Evolutionary conservation across 2,113 vertebrate genomes (phyloP), one percentile per base, ranked within the genome.

Genomic region (Chaetodon trifascialis): DNA sequence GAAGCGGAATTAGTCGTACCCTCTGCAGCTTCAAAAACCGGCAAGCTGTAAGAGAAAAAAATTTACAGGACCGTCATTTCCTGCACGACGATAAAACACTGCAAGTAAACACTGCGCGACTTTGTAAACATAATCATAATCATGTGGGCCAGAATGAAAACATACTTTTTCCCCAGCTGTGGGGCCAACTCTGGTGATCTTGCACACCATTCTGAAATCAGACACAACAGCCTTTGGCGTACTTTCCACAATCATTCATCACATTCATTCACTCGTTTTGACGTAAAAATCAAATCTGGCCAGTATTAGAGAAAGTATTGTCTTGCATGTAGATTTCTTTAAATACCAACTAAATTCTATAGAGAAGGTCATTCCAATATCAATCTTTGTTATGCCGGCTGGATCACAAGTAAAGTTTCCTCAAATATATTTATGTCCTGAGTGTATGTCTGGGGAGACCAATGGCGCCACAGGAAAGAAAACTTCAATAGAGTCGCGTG

Each of bases 111-210:
- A 90, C 55, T 36, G 44, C n/a, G 11, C 17, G 3, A 75, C 75
- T 83, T 72, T 81, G 78, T 88, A 85, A 92, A 85, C 85, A 88
- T 69, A 86, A 87, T 79, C 42, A 90, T 72, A 56, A 84, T 84
- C 80, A 89, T 83, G 78, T 55, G 83, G 60, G 67, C 42, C 42
- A 49, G 73, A 86, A 81, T 72, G 76, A 81, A 84, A 91, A 84
- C 84, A 83, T 47, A 17, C 34, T 67, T 82, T 67, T 76, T 30
- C 56, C 44, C 51, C 46, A 71, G 56, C 59, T 73, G n/a, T 60
- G 46, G 16, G 55, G 60, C 44, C 62, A 79, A 46, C 59, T 73
- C 47, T 76, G 40, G 52, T 38, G 30, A 30, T 30, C 30, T 30
- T 30, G 74, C 62, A 55, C 79, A 72, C 15, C 17, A 36, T n/a